Evolutionary conservation across 2,797 vertebrate species (phyloP).

Genomic region (Microctenopoma stevenorrisi): DNA sequence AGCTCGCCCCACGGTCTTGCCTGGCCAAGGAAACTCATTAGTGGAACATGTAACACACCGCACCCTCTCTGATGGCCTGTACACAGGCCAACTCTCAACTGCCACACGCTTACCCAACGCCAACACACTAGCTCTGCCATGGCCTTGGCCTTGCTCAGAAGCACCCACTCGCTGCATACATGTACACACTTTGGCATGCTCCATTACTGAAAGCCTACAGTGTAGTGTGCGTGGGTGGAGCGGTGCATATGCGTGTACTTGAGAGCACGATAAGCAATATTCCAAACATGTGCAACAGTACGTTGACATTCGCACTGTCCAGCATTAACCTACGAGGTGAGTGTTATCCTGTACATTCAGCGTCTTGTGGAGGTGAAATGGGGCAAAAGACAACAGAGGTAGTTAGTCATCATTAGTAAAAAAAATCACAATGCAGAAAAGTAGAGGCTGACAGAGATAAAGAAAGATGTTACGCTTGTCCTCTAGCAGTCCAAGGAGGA

Average conservation of each 20-base stretch:
- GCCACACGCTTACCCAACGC: conserved; percentile 61
- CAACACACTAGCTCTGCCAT: conserved; percentile 56
- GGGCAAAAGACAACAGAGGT: conserved; percentile 32
- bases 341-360: not conserved
- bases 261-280: conserved; percentile 53
- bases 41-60: conserved; percentile 66
- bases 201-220: conserved; percentile 47
- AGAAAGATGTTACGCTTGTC: conserved; percentile 41
- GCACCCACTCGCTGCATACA: conserved; percentile 71
- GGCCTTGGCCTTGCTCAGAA: conserved; percentile 64
- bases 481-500: conserved; percentile 52
- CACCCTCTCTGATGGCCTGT: conserved; percentile 65
- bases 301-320: conserved; percentile 35
- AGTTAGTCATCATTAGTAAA: conserved; percentile 52
- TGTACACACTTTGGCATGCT: conserved; percentile 53
- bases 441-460: conserved; percentile 20
- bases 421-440: conserved; percentile 39
- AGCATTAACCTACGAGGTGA: conserved; percentile 26
- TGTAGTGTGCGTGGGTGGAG: conserved; percentile 70
- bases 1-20: conserved; percentile 56
- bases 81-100: conserved; percentile 50
- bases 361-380: conserved; percentile 33
- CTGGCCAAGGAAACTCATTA: conserved; percentile 75
- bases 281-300: conserved; percentile 42
- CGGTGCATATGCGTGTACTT: conserved; percentile 57